Conservation (phyloP, 2,113 vertebrate genomes). For the Saccopteryx leptura region DNA sequence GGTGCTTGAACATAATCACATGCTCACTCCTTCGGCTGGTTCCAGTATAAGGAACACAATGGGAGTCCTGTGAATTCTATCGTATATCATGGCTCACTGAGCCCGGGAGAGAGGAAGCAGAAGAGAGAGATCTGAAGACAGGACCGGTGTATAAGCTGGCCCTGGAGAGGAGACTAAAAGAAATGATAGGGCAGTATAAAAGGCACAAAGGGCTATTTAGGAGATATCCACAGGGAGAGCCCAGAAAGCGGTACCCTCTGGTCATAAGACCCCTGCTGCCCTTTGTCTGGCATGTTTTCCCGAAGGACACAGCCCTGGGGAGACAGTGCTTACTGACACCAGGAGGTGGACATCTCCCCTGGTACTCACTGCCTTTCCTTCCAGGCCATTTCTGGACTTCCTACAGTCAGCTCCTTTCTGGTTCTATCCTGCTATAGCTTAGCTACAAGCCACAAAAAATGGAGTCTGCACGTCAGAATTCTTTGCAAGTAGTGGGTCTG, state of each 20-base stretch:
- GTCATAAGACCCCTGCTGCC: not conserved
- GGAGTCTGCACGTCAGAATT: not conserved
- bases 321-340: not conserved
- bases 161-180: not conserved
- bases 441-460: conserved; percentile 3
- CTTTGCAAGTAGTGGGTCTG: not conserved
- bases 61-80: not conserved
- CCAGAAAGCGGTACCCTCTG: not conserved
- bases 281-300: not conserved
- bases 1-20: not conserved
- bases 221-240: not conserved
- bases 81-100: not conserved
- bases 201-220: not conserved
- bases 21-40: not conserved
- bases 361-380: not conserved
- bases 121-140: not conserved
- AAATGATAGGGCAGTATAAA: not conserved
- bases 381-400: not conserved
- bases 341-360: not conserved
- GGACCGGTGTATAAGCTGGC: no score
- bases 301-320: not conserved
- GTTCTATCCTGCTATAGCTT: rapidly evolving
- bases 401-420: not conserved
- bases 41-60: rapidly evolving
- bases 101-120: not conserved